These are phyloP conservation scores for Podilymbus podiceps DNA, from an alignment of 2,113 vertebrate species.

Conservation along the genomic window DNA sequence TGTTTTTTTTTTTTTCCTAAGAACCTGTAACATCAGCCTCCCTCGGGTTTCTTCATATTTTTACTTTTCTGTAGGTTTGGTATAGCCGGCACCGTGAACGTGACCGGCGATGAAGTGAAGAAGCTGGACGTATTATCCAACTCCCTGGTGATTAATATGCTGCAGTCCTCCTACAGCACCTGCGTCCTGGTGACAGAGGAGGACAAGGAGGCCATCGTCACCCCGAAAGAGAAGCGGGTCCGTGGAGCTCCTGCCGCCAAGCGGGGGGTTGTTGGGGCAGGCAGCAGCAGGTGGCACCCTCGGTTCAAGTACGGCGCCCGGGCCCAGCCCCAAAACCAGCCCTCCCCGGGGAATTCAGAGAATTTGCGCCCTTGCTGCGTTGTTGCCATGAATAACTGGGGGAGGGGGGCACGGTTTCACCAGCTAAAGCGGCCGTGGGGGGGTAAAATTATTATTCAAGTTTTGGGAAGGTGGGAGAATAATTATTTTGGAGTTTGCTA, in stretches of 20 bases:
- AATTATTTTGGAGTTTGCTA: background rate
- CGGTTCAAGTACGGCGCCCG: background rate
- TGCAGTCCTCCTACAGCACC: conserved; percentile 89
- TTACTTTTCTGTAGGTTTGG: conserved; percentile 79
- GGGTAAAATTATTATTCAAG: background rate
- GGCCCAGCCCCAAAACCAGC: too few species aligned
- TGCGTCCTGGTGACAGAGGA: conserved; percentile 92
- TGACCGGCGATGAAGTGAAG: conserved; percentile 95
- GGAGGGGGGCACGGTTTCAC: background rate
- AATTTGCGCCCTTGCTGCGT: background rate
- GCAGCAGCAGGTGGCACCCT: conserved; percentile 39
- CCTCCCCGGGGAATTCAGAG: background rate
- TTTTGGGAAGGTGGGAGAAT: background rate
- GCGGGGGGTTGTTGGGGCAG: background rate
- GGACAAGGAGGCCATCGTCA: conserved; percentile 87
- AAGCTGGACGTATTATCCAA: conserved; percentile 95
- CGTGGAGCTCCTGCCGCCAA: background rate
- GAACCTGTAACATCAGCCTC: background rate
- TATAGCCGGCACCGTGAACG: conserved; percentile 88
- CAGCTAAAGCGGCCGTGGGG: background rate
- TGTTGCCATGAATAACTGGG: background rate
- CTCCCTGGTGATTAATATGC: conserved; percentile 91
- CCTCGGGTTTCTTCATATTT: background rate
- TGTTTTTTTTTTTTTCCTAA: background rate
- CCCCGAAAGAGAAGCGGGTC: conserved; percentile 84